These are phyloP conservation scores for Vulpes lagopus DNA, from an alignment of 2,113 vertebrate genomes.

Conservation along the genomic window DNA sequence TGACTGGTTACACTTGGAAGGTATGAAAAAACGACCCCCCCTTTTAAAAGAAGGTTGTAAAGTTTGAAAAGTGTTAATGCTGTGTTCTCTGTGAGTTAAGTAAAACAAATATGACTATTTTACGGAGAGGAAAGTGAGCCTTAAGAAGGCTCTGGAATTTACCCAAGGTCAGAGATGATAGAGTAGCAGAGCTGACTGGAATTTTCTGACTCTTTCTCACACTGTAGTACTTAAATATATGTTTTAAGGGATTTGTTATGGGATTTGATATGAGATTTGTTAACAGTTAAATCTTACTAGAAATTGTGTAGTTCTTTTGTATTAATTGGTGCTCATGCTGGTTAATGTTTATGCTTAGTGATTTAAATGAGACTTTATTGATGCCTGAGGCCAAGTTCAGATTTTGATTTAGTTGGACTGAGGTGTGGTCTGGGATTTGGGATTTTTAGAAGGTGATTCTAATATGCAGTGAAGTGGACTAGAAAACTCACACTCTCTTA, in stretches of 20 bases:
- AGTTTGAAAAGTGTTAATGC: constrained; percentile 30
- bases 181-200: neutral
- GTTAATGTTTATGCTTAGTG: constrained; percentile 8
- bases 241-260: neutral
- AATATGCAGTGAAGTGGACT: constrained; percentile 10
- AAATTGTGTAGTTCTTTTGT: constrained; percentile 15
- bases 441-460: constrained; percentile 55
- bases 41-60: neutral
- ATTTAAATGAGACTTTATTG: constrained; percentile 39
- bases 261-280: neutral
- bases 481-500: constrained; percentile 39
- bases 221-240: neutral
- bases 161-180: constrained; percentile 12
- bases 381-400: neutral
- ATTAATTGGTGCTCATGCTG: constrained; percentile 11
- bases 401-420: constrained; percentile 42
- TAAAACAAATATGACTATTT: constrained; percentile 59
- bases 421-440: neutral
- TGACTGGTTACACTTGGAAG: constrained; percentile 35
- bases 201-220: constrained; percentile 31
- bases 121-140: constrained; percentile 34
- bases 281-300: constrained; percentile 16
- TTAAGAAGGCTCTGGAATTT: constrained; percentile 66
- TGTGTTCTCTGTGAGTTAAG: constrained; percentile 31
- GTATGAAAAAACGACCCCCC: constrained; percentile 13